A percentile compares a stretch with the other conserved stretches of the same genome.
These are phyloP conservation scores for Aelia acuminata DNA, from an alignment of 2,888 invertebrate genomes.

Conservation along the genomic window DNA sequence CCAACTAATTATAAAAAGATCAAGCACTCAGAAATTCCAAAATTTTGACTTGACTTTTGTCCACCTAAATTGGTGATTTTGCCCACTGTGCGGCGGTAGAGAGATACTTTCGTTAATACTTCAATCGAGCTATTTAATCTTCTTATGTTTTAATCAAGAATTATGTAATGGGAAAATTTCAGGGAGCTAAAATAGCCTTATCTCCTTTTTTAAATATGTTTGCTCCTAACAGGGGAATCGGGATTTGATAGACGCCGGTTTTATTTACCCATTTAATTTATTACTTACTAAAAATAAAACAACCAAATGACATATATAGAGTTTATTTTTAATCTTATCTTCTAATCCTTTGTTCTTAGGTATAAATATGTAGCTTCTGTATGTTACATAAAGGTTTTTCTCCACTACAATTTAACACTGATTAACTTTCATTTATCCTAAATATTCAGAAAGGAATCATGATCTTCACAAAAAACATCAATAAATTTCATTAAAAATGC, in stretches of 20 bases:
- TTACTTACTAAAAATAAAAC: slow-evolving; percentile 8
- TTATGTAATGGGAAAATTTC: slow-evolving; percentile 45
- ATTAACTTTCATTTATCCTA: too few species aligned
- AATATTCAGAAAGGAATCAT: too few species aligned
- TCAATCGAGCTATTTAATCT: neutral
- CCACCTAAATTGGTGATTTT: too few species aligned
- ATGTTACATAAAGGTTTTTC: too few species aligned
- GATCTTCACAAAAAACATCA: too few species aligned
- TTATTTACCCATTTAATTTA: neutral
- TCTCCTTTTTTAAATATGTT: neutral
- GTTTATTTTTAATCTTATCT: neutral
- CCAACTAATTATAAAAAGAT: too few species aligned
- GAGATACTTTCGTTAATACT: neutral
- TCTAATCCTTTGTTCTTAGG: neutral
- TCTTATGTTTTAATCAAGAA: neutral
- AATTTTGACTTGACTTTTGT: too few species aligned
- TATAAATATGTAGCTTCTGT: neutral
- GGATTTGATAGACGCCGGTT: neutral
- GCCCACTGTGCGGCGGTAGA: neutral
- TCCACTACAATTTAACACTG: neutral
- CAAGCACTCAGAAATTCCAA: too few species aligned
- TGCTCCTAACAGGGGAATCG: neutral
- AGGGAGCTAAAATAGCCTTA: neutral
- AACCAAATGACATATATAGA: neutral
- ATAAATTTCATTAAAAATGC: too few species aligned